Conservation (phyloP, 2,888 invertebrate genomes). For the Eulithis testata region DNA sequence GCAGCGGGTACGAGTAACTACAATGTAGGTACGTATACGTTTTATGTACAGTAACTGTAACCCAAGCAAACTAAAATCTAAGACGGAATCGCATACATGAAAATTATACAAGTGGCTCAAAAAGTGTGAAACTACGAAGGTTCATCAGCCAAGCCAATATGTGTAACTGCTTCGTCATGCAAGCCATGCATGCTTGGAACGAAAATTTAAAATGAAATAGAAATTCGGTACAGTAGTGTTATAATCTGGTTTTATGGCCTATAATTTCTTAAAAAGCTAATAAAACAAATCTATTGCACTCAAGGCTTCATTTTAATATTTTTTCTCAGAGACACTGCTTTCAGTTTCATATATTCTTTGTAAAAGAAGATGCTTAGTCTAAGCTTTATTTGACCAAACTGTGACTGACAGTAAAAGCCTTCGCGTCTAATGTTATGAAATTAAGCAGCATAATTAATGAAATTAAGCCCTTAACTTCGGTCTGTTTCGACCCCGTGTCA, state of each 20-base stretch:
- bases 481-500: constrained; percentile 24
- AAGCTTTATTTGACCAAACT: constrained; percentile 22
- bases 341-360: not conserved
- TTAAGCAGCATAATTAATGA: constrained; percentile 30
- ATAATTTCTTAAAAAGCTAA: too few species aligned
- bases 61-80: not conserved
- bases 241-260: too few species aligned
- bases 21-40: not conserved
- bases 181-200: too few species aligned
- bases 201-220: too few species aligned
- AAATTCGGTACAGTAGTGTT: too few species aligned
- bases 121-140: too few species aligned
- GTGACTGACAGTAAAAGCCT: constrained; percentile 23
- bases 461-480: constrained; percentile 21
- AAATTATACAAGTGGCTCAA: too few species aligned
- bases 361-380: not conserved
- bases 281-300: too few species aligned
- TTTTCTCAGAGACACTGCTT: too few species aligned
- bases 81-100: not conserved
- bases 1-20: constrained; percentile 19
- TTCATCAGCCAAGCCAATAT: too few species aligned
- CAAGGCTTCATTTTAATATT: too few species aligned
- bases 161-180: too few species aligned
- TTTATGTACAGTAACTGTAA: not conserved
- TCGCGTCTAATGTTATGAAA: constrained; percentile 27